Conservation (phyloP, 2,797 vertebrate species). For the Chelon auratus region DNA sequence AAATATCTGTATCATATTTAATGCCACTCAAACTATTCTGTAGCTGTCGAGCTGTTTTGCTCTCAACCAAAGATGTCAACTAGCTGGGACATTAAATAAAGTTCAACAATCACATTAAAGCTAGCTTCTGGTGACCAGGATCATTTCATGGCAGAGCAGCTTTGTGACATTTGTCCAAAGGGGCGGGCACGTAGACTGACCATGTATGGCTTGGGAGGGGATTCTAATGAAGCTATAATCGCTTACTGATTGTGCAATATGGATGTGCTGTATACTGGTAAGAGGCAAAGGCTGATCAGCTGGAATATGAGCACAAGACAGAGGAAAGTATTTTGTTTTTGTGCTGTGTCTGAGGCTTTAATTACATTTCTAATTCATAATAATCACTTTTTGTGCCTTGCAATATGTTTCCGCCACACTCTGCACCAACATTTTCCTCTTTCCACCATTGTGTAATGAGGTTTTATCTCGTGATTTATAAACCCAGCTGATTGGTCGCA, state of each 20-base stretch:
- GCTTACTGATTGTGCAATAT: too few species aligned
- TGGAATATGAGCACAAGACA: not conserved
- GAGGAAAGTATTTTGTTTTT: not conserved
- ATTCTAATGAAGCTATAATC: too few species aligned
- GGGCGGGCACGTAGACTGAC: too few species aligned
- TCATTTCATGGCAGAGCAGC: too few species aligned
- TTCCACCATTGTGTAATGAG: slow-evolving; percentile 20
- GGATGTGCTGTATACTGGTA: too few species aligned
- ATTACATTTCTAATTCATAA: not conserved
- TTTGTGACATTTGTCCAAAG: too few species aligned
- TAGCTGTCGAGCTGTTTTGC: not conserved
- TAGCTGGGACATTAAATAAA: not conserved
- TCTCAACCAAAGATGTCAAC: not conserved
- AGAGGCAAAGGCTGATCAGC: not conserved
- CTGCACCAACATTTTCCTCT: slow-evolving; percentile 12
- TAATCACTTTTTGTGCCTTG: slow-evolving; percentile 2
- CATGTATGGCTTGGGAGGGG: too few species aligned
- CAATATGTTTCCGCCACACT: slow-evolving; percentile 8
- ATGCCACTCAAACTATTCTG: not conserved
- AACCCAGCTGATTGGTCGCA: slow-evolving; percentile 40
- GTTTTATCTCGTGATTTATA: slow-evolving; percentile 39
- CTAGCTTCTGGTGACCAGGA: too few species aligned
- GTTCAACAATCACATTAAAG: too few species aligned
- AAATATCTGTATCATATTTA: not conserved
- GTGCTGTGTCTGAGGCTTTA: too few species aligned